These are phyloP conservation scores for Petroica traversi DNA, from an alignment of 2,113 vertebrate genomes.

Conservation along the genomic window DNA sequence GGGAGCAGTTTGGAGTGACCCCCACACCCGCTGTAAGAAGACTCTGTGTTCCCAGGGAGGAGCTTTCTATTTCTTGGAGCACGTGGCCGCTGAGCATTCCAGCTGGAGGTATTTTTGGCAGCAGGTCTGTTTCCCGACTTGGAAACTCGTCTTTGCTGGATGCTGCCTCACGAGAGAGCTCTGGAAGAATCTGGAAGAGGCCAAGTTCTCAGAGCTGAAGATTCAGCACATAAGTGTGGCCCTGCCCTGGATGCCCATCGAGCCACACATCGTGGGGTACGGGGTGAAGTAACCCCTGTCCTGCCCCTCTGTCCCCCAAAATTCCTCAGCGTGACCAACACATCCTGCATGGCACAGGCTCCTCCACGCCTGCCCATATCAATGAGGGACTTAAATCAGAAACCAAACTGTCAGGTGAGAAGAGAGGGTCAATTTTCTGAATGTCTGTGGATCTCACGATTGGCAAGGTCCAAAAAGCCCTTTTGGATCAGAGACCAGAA, in stretches of 20 bases:
- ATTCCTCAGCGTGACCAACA: background rate
- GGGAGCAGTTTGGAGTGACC: background rate
- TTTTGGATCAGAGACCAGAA: background rate
- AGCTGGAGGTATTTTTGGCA: constrained; percentile 83
- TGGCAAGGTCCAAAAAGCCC: background rate
- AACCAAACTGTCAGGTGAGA: background rate
- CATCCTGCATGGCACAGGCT: accelerated
- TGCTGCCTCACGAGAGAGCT: constrained; percentile 76
- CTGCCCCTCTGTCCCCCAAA: background rate
- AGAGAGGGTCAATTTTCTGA: accelerated
- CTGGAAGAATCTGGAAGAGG: constrained; percentile 80
- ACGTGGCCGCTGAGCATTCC: constrained; percentile 76
- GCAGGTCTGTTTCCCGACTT: constrained; percentile 75
- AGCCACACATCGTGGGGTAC: constrained; percentile 80
- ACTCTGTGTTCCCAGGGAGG: constrained; percentile 77
- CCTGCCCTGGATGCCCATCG: constrained; percentile 51
- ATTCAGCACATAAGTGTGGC: constrained; percentile 64
- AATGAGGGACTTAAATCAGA: background rate
- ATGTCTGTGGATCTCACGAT: no score
- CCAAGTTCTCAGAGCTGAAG: constrained; percentile 80
- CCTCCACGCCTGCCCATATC: accelerated
- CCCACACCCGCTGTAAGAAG: background rate
- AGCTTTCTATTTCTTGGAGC: constrained; percentile 85
- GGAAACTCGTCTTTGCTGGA: constrained; percentile 80
- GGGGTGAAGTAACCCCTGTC: constrained; percentile 76